A percentile compares a stretch with the other conserved stretches of the same genome.
Conservation (phyloP, 2,888 invertebrate species). For the Xestia xanthographa region DNA sequence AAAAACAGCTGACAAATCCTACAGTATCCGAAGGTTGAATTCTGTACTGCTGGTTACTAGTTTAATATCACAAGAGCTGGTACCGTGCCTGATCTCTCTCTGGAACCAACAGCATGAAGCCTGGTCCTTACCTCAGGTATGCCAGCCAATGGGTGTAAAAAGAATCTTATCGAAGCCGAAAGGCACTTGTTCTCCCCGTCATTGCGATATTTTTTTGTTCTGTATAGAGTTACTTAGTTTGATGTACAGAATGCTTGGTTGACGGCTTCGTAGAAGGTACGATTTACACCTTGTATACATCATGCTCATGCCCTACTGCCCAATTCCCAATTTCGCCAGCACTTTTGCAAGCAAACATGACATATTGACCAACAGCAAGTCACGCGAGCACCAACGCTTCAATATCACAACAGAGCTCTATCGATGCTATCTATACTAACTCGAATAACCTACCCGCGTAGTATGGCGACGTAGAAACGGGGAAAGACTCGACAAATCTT, state of each 20-base stretch:
- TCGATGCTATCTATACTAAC: conserved; percentile 46
- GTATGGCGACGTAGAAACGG: too few relatives aligned
- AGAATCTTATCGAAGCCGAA: too few relatives aligned
- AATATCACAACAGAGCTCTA: conserved; percentile 41
- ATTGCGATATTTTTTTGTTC: too few relatives aligned
- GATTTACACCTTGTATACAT: neutral
- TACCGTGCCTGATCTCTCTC: neutral
- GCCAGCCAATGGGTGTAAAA: neutral
- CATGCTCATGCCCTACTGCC: neutral
- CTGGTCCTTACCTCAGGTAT: neutral
- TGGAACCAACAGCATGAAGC: neutral
- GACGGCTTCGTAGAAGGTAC: too few relatives aligned
- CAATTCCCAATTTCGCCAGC: conserved; percentile 15
- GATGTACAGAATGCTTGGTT: too few relatives aligned
- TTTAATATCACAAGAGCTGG: neutral
- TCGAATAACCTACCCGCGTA: conserved; percentile 33
- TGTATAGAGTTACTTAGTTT: too few relatives aligned
- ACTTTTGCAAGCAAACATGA: conserved; percentile 10
- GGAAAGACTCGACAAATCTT: too few relatives aligned
- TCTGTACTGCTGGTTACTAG: neutral
- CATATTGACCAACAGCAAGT: conserved; percentile 15
- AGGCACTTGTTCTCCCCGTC: too few relatives aligned
- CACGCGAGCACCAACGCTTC: conserved; percentile 43
- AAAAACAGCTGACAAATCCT: neutral
- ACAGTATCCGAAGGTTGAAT: neutral